These are phyloP conservation scores for Pteromalus puparum DNA, from an alignment of 1,140 invertebrate species.

Conservation along the genomic window DNA sequence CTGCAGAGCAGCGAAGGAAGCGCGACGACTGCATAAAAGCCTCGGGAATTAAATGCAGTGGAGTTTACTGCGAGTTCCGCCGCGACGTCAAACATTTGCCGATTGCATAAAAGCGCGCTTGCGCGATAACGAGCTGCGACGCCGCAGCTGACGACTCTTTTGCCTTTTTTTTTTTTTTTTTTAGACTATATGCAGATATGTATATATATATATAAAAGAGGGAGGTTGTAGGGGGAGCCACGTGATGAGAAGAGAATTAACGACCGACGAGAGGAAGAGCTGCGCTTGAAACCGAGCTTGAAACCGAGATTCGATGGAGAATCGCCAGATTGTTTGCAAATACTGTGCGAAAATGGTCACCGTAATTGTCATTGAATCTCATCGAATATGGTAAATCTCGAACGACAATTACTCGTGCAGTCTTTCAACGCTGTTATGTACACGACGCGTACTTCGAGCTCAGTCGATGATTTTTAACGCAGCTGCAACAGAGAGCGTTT, in stretches of 20 bases:
- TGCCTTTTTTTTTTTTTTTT: background rate
- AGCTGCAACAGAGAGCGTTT: too few species aligned
- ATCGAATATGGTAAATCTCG: too few species aligned
- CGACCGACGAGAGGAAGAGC: background rate
- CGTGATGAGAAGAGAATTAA: background rate
- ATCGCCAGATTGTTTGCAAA: too few species aligned
- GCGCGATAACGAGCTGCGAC: constrained; percentile 22
- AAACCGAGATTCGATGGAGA: too few species aligned
- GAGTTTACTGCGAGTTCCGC: background rate
- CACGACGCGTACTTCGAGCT: too few species aligned
- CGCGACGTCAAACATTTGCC: background rate
- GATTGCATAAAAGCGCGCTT: constrained; percentile 19
- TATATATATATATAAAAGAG: too few species aligned
- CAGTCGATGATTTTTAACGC: background rate
- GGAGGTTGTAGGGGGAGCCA: too few species aligned
- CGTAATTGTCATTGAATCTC: too few species aligned
- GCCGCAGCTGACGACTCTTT: background rate
- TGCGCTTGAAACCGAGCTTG: too few species aligned
- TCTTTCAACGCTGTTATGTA: too few species aligned
- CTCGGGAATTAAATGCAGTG: background rate
- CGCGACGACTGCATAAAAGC: background rate
- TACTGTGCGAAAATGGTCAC: too few species aligned
- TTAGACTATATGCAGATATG: background rate
- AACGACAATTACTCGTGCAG: too few species aligned
- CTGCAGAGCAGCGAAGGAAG: background rate